Conservation (phyloP, 2,113 vertebrate species). For the Ptilorrhoa leucosticta region DNA sequence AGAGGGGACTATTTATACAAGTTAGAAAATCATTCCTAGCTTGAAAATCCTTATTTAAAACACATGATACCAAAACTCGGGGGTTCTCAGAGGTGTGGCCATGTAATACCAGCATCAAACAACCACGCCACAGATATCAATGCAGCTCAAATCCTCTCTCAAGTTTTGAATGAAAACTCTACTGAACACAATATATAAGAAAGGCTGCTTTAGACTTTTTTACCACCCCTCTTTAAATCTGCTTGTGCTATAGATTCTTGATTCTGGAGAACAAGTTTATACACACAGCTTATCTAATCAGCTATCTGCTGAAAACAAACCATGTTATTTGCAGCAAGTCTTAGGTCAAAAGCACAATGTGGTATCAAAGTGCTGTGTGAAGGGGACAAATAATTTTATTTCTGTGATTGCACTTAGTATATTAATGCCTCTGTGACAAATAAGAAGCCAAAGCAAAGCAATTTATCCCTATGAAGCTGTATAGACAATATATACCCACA, state of each 20-base stretch:
- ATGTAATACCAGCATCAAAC: neutral
- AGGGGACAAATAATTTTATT: neutral
- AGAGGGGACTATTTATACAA: neutral
- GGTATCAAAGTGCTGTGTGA: neutral
- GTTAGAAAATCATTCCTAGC: neutral
- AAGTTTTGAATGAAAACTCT: neutral
- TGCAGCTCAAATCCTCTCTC: neutral
- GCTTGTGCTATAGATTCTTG: neutral
- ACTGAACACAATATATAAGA: neutral
- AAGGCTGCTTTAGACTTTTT: neutral
- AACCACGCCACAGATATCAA: neutral
- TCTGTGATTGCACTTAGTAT: neutral
- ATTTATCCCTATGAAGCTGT: neutral
- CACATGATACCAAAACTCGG: neutral
- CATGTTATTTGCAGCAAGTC: neutral
- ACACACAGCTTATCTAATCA: neutral
- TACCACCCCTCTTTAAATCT: neutral
- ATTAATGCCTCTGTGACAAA: neutral
- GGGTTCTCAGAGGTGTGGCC: neutral
- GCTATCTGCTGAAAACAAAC: neutral
- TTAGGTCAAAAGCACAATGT: neutral
- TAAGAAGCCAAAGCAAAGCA: neutral
- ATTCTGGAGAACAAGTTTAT: neutral
- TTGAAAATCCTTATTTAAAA: neutral
- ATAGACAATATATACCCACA: neutral